A percentile compares a stretch with the other conserved stretches of the same genome.
Conservation (phyloP, 1,140 invertebrate genomes). For the Eupristina koningsbergeri region DNA sequence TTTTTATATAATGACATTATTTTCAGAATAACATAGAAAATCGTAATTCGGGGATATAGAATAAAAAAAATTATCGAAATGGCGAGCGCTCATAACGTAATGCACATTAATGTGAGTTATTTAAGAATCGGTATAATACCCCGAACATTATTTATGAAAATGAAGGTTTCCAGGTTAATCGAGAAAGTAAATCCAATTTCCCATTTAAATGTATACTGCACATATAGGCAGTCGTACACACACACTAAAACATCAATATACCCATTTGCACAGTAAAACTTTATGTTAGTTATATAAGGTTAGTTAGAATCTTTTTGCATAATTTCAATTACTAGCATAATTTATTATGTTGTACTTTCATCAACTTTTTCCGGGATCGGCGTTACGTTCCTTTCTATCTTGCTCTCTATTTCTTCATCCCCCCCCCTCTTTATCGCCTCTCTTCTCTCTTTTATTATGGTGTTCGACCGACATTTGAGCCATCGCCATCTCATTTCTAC, state of each 20-base stretch:
- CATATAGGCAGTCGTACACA: neutral
- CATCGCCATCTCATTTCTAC: neutral
- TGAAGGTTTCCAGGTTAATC: slow-evolving; percentile 45
- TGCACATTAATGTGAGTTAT: neutral
- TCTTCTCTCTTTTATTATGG: neutral
- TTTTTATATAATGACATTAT: neutral
- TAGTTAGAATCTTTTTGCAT: slow-evolving; percentile 43
- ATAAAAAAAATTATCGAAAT: neutral
- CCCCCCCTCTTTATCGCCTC: neutral
- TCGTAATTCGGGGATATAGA: neutral
- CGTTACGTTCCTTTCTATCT: neutral
- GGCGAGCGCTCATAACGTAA: neutral
- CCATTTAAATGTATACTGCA: neutral
- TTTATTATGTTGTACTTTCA: slow-evolving; percentile 36
- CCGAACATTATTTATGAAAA: neutral
- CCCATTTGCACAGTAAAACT: neutral
- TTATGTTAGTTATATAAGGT: slow-evolving; percentile 38
- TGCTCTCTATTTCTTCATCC: neutral
- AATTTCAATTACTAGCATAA: slow-evolving; percentile 37
- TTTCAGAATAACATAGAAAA: neutral
- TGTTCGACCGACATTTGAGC: neutral
- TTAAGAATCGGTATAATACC: neutral
- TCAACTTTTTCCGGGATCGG: slow-evolving; percentile 36
- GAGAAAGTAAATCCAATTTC: slow-evolving; percentile 34
- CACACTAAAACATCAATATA: neutral